Percentiles rank a stretch among this genome's conserved stretches.
These are phyloP conservation scores for Lochmaea capreae DNA, from an alignment of 2,888 invertebrate genomes.

Conservation along the genomic window DNA sequence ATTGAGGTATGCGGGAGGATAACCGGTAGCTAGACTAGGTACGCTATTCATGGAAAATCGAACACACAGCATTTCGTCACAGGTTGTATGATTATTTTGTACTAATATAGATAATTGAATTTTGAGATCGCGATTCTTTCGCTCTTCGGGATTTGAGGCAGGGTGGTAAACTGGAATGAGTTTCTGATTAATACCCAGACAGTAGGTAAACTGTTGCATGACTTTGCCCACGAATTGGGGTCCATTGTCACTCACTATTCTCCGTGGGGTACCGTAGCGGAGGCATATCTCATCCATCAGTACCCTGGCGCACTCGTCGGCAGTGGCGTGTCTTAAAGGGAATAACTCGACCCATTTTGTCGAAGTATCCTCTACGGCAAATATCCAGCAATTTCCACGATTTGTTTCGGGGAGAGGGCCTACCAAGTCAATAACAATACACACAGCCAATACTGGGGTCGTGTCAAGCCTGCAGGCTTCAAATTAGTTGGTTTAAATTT, in stretches of 20 bases:
- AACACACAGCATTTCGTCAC: constrained; percentile 45
- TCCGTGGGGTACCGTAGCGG: constrained; percentile 56
- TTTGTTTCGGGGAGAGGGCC: constrained; percentile 50
- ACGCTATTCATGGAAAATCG: constrained; percentile 61
- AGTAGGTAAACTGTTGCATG: constrained; percentile 56
- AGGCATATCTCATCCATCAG: constrained; percentile 52
- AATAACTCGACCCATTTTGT: constrained; percentile 52
- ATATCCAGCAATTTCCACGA: constrained; percentile 43
- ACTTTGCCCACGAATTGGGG: constrained; percentile 54
- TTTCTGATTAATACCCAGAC: constrained; percentile 51
- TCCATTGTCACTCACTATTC: constrained; percentile 59
- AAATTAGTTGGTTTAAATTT: constrained; percentile 48
- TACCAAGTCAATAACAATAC: constrained; percentile 51
- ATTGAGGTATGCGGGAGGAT: constrained; percentile 55
- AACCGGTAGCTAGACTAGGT: constrained; percentile 40
- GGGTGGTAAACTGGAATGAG: constrained; percentile 52
- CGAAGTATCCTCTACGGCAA: constrained; percentile 52
- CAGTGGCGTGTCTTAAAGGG: constrained; percentile 37
- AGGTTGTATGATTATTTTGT: constrained; percentile 51
- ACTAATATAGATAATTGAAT: constrained; percentile 54
- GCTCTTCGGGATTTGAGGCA: constrained; percentile 42
- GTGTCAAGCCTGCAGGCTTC: constrained; percentile 54
- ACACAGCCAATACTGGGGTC: constrained; percentile 49
- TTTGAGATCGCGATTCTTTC: constrained; percentile 55
- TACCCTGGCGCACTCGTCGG: constrained; percentile 44